Conservation (phyloP, 2,888 invertebrate species). For the Lasioglossum leucozonium region DNA sequence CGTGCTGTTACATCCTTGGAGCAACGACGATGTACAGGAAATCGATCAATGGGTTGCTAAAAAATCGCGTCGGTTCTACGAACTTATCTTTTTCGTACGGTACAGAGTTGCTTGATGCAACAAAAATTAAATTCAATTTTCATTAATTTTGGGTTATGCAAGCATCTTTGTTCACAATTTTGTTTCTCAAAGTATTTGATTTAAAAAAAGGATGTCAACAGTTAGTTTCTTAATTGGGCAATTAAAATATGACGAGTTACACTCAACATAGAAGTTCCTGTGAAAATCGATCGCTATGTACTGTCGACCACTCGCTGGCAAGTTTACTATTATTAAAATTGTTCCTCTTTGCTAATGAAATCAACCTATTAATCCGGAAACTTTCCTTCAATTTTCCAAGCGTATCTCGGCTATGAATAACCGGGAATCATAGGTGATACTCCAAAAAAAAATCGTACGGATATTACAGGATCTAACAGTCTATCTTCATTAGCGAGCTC, state of each 20-base stretch:
- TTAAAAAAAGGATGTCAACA: too few species aligned
- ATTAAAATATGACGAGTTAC: not conserved
- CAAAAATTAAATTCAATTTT: too few species aligned
- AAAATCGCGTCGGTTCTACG: not conserved
- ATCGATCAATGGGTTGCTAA: not conserved
- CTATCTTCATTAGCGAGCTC: not conserved
- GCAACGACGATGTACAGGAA: not conserved
- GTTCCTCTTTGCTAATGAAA: not conserved
- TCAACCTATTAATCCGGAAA: not conserved
- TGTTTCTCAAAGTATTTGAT: too few species aligned
- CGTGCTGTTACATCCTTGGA: conserved; percentile 1
- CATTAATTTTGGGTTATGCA: too few species aligned
- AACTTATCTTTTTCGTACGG: not conserved
- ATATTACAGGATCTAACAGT: not conserved
- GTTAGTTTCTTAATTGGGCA: not conserved
- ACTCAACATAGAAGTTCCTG: not conserved
- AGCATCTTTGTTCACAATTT: too few species aligned
- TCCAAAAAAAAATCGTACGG: not conserved
- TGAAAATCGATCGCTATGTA: not conserved
- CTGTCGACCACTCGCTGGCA: not conserved
- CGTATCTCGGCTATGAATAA: not conserved
- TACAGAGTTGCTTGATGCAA: too few species aligned
- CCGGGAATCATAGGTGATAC: not conserved
- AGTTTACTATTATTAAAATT: not conserved
- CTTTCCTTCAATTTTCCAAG: not conserved